phyloP scores from a whole-genome alignment of 2,888 invertebrate species.

The Hedya salicella region DNA sequence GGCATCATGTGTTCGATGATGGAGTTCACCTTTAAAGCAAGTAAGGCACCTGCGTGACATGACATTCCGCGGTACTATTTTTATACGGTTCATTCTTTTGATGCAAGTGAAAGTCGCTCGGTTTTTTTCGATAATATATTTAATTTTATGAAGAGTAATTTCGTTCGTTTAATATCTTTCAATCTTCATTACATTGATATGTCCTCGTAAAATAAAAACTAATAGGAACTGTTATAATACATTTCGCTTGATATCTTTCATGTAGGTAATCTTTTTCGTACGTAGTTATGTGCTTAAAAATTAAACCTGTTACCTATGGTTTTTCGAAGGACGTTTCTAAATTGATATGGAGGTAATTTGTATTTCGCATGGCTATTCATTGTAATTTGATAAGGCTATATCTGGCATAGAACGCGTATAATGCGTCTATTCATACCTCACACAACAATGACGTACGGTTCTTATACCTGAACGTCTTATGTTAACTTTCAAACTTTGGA shows the following conservation, averaged over 20 bases:
- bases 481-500: slow-evolving; percentile 40
- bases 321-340: slow-evolving; percentile 56
- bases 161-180: slow-evolving; percentile 46
- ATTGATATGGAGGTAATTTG: slow-evolving; percentile 50
- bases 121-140: slow-evolving; percentile 35
- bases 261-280: slow-evolving; percentile 52
- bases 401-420: slow-evolving; percentile 12
- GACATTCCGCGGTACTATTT: slow-evolving; percentile 37
- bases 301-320: slow-evolving; percentile 40
- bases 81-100: slow-evolving; percentile 30
- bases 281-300: slow-evolving; percentile 49
- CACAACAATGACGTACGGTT: slow-evolving; percentile 28
- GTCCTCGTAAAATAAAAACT: slow-evolving; percentile 45
- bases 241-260: slow-evolving; percentile 55
- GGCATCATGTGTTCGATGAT: slow-evolving; percentile 81
- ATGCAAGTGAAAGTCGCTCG: slow-evolving; percentile 42
- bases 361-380: slow-evolving; percentile 31
- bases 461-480: slow-evolving; percentile 21
- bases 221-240: slow-evolving; percentile 56
- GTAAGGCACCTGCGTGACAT: slow-evolving; percentile 61
- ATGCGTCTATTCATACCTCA: slow-evolving; percentile 23
- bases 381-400: slow-evolving; percentile 6
- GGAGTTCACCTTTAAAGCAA: slow-evolving; percentile 83
- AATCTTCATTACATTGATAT: slow-evolving; percentile 48
- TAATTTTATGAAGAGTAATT: slow-evolving; percentile 18